phyloP scores from a whole-genome alignment of 2,888 invertebrate genomes.

The Drosophila limbata region DNA sequence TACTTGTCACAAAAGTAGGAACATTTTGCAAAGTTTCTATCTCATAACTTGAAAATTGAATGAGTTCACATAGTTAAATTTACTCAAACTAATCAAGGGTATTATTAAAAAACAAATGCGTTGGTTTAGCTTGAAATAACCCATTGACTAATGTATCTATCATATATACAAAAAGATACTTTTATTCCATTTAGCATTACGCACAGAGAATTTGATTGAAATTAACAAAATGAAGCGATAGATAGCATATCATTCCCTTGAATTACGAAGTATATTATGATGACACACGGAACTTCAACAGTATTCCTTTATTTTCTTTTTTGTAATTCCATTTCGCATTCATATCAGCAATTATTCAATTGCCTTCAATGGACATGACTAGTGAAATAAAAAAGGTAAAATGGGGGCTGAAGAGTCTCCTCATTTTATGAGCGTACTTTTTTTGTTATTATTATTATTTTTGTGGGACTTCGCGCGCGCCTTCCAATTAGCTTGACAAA shows the following conservation, averaged over 20 bases:
- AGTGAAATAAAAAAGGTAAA: neutral
- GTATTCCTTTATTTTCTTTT: constrained; percentile 4
- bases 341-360: constrained; percentile 37
- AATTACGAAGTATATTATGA: constrained; percentile 6
- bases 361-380: constrained; percentile 9
- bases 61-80: neutral
- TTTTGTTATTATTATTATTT: neutral
- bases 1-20: neutral
- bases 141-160: constrained; percentile 26
- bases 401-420: neutral
- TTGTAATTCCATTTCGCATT: neutral
- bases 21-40: neutral
- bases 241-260: constrained; percentile 23
- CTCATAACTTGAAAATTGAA: neutral
- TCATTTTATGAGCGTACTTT: neutral
- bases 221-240: neutral
- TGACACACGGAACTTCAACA: constrained; percentile 23
- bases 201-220: constrained; percentile 25
- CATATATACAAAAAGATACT: constrained; percentile 8
- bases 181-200: constrained; percentile 38
- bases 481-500: constrained; percentile 65
- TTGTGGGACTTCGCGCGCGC: constrained; percentile 54
- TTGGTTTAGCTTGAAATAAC: constrained; percentile 28
- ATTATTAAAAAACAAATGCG: constrained; percentile 9
- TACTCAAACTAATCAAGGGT: neutral